Conservation (phyloP, 2,113 vertebrate genomes). For the Scomber japonicus region DNA sequence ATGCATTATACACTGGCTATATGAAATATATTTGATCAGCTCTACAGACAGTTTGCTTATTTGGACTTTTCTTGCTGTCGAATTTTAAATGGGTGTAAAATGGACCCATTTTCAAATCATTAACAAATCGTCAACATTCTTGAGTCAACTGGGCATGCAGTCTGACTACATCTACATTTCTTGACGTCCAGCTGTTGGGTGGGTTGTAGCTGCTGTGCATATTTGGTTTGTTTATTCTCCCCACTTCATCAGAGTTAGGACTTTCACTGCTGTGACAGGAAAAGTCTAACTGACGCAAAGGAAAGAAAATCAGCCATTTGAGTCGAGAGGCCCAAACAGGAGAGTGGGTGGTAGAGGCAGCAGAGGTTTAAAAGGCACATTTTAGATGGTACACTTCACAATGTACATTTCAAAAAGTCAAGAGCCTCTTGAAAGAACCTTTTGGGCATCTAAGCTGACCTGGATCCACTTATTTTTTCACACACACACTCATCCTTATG, state of each 20-base stretch:
- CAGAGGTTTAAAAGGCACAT: background rate
- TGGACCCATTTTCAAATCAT: background rate
- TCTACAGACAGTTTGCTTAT: slow-evolving; percentile 18
- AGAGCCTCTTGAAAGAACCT: slow-evolving; percentile 36
- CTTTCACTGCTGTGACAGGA: slow-evolving; percentile 3
- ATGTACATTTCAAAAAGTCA: slow-evolving; percentile 31
- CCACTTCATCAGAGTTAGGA: background rate
- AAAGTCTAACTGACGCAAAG: slow-evolving; percentile 21
- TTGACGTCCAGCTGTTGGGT: slow-evolving; percentile 25
- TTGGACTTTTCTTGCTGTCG: slow-evolving; percentile 15
- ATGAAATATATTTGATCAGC: slow-evolving; percentile 13
- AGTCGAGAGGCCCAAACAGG: slow-evolving; percentile 2
- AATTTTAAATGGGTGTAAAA: slow-evolving; percentile 18
- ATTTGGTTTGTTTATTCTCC: slow-evolving; percentile 17
- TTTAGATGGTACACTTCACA: slow-evolving; percentile 15
- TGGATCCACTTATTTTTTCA: slow-evolving; percentile 35
- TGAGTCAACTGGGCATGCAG: background rate
- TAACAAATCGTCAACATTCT: background rate
- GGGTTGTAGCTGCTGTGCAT: background rate
- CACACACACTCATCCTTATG: slow-evolving; percentile 19
- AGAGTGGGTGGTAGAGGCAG: slow-evolving; percentile 29
- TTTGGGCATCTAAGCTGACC: slow-evolving; percentile 15
- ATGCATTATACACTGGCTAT: background rate
- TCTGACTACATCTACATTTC: background rate
- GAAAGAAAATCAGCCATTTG: background rate